These are phyloP conservation scores for Zosterops pallidus DNA, from an alignment of 2,113 vertebrate species.

Conservation along the genomic window DNA sequence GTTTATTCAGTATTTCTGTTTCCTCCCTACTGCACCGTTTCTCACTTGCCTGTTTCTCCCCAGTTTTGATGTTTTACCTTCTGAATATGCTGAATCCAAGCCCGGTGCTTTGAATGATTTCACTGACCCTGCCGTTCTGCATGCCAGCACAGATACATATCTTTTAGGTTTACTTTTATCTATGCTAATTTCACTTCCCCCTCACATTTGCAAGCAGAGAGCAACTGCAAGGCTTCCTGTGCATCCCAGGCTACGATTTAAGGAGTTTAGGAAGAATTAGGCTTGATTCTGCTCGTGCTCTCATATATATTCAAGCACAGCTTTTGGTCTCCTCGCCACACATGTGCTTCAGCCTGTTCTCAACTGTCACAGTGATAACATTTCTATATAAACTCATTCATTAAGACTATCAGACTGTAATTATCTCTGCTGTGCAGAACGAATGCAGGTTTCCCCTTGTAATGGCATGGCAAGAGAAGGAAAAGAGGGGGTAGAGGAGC, in stretches of 20 bases:
- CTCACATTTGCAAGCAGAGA: conserved; percentile 21
- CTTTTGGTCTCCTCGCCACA: background rate
- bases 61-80: background rate
- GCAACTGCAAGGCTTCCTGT: conserved; percentile 14
- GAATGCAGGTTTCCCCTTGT: background rate
- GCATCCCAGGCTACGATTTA: background rate
- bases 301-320: background rate
- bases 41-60: background rate
- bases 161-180: conserved; percentile 24
- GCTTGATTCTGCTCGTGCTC: background rate
- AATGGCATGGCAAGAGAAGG: background rate
- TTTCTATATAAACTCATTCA: background rate
- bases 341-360: background rate
- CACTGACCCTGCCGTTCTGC: conserved; percentile 1
- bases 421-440: background rate
- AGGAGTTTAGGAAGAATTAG: background rate
- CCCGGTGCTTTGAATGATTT: background rate
- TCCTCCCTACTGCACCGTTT: background rate
- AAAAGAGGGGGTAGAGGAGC: background rate
- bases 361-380: background rate
- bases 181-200: conserved; percentile 32
- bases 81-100: background rate
- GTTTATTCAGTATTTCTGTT: conserved; percentile 18
- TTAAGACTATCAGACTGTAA: background rate
- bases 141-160: conserved; percentile 14